A percentile compares a stretch with the other conserved stretches of the same genome.
These are phyloP conservation scores for Malurus alboscapulatus DNA, from an alignment of 2,113 vertebrate species.

Conservation along the genomic window DNA sequence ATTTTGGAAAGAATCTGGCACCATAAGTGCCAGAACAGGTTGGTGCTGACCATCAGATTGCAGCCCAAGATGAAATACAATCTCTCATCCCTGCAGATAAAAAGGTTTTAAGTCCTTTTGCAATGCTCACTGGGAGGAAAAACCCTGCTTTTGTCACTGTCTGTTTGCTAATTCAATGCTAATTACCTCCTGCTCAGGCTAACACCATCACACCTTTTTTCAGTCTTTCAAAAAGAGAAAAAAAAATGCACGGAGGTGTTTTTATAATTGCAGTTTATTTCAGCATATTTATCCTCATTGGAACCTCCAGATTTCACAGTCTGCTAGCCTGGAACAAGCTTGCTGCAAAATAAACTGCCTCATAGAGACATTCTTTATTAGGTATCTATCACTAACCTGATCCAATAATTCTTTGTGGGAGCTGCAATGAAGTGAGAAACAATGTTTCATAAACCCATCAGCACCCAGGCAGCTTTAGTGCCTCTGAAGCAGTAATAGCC, in stretches of 20 bases:
- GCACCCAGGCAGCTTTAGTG: conserved; percentile 55
- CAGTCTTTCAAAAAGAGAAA: not conserved
- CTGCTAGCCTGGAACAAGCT: conserved; percentile 40
- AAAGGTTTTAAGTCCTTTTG: not conserved
- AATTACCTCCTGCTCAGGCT: not conserved
- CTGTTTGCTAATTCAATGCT: not conserved
- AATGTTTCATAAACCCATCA: conserved; percentile 68
- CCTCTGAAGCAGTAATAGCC: conserved; percentile 17
- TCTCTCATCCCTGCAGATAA: not conserved
- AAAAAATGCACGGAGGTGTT: not conserved
- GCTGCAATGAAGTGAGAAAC: conserved; percentile 64
- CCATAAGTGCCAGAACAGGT: not conserved
- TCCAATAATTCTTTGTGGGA: conserved; percentile 57
- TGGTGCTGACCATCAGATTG: not conserved
- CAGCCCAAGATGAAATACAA: too few species aligned
- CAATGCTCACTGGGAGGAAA: not conserved
- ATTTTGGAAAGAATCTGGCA: not conserved
- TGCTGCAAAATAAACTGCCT: conserved; percentile 55
- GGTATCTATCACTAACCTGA: conserved; percentile 50
- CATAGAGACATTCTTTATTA: conserved; percentile 53
- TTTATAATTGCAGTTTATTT: conserved; percentile 31
- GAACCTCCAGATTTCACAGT: conserved; percentile 51
- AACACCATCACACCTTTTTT: not conserved
- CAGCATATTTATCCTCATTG: conserved; percentile 51
- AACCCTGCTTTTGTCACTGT: not conserved